These are phyloP conservation scores for Mechanitis mazaeus DNA, from an alignment of 2,888 invertebrate genomes.

Conservation along the genomic window DNA sequence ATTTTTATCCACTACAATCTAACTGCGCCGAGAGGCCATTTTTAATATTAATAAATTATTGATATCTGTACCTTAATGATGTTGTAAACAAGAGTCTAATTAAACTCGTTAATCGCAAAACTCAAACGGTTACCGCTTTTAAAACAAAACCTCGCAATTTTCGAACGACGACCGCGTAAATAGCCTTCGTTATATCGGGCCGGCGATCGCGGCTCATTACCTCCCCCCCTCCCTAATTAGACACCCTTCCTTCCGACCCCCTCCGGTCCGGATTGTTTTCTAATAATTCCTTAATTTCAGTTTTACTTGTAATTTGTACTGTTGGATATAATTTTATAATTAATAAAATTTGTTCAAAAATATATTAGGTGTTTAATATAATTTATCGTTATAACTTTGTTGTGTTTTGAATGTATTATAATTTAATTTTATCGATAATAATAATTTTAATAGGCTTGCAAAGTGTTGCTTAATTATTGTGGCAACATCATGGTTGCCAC, in stretches of 20 bases:
- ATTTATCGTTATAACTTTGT: too few species aligned
- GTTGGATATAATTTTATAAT: constrained; percentile 37
- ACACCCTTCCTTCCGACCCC: constrained; percentile 54
- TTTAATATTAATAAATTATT: constrained; percentile 72
- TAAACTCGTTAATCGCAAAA: constrained; percentile 77
- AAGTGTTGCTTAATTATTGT: too few species aligned
- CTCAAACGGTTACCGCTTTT: constrained; percentile 76
- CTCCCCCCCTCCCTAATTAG: constrained; percentile 70
- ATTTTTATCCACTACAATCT: constrained; percentile 50
- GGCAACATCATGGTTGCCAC: too few species aligned
- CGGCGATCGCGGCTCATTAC: constrained; percentile 76
- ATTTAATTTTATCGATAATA: too few species aligned
- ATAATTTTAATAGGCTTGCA: too few species aligned
- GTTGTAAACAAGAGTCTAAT: constrained; percentile 77
- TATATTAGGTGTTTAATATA: background rate
- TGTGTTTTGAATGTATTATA: too few species aligned
- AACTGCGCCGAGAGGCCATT: constrained; percentile 57
- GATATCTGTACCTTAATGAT: constrained; percentile 72
- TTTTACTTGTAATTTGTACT: constrained; percentile 59
- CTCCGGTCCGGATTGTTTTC: constrained; percentile 65
- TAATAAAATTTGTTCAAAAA: constrained; percentile 8
- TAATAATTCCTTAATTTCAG: constrained; percentile 72
- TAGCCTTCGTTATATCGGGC: constrained; percentile 73
- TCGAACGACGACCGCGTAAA: constrained; percentile 73
- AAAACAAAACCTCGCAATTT: constrained; percentile 76